Conservation (phyloP, 2,113 vertebrate genomes). For the Oreochromis aureus region DNA sequence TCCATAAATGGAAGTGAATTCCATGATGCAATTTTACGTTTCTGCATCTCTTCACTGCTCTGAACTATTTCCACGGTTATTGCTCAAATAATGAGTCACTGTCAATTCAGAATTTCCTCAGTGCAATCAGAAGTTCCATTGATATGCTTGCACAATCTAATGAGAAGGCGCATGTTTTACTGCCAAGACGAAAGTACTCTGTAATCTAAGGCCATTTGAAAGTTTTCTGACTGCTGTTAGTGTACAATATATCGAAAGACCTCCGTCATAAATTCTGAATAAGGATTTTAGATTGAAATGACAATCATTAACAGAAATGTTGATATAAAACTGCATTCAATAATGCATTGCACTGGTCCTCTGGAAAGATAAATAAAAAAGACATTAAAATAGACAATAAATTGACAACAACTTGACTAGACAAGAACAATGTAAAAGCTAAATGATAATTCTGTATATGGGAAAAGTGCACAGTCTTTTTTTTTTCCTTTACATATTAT, state of each 20-base stretch:
- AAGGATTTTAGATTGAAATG: conserved; percentile 22
- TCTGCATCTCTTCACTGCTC: neutral
- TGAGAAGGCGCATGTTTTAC: neutral
- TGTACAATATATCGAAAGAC: neutral
- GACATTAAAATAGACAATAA: conserved; percentile 16
- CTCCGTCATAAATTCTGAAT: neutral
- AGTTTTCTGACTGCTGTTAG: neutral
- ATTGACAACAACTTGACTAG: conserved; percentile 4
- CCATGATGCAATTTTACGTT: neutral
- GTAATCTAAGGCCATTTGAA: conserved; percentile 32
- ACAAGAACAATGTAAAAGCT: conserved; percentile 40
- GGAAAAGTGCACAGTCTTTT: conserved; percentile 81
- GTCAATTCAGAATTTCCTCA: neutral
- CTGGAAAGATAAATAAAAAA: conserved; percentile 71
- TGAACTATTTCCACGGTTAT: neutral
- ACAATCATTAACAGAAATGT: conserved; percentile 53
- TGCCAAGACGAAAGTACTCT: neutral
- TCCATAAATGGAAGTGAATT: neutral
- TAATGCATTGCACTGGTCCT: conserved; percentile 80
- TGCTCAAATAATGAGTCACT: neutral
- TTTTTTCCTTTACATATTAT: conserved; percentile 51
- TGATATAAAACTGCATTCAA: conserved; percentile 48
- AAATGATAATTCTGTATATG: conserved; percentile 69
- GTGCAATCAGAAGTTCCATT: neutral
- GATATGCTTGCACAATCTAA: conserved; percentile 1